A percentile compares a stretch with the other conserved stretches of the same genome.
These are phyloP conservation scores for Tor tambroides DNA, from an alignment of 2,113 vertebrate species.

Conservation along the genomic window DNA sequence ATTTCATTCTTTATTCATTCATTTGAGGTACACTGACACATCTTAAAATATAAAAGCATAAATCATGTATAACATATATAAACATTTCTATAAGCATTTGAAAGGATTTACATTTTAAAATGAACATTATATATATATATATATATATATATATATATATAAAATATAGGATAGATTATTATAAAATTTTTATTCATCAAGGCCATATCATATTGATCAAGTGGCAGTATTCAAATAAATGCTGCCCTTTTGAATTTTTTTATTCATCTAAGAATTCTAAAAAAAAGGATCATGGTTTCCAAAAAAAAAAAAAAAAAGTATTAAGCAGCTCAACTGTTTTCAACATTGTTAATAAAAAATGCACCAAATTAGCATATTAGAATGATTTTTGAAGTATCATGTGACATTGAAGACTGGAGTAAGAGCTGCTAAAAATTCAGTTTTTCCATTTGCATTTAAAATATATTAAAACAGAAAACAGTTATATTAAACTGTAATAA, in stretches of 20 bases:
- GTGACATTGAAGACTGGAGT: not conserved
- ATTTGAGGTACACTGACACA: not conserved
- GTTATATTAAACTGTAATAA: too few relatives aligned
- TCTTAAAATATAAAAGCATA: not conserved
- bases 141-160: too few relatives aligned
- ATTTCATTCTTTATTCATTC: not conserved
- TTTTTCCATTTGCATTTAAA: not conserved
- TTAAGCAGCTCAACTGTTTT: not conserved
- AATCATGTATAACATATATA: not conserved
- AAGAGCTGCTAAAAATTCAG: not conserved
- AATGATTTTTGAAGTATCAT: not conserved
- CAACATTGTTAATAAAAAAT: not conserved
- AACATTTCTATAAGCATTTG: not conserved
- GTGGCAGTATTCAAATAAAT: conserved; percentile 15
- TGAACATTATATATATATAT: not conserved
- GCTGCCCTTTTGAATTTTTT: not conserved
- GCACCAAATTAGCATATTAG: not conserved
- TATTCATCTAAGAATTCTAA: not conserved
- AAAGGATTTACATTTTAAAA: not conserved
- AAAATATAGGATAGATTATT: too few relatives aligned
- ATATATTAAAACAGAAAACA: too few relatives aligned
- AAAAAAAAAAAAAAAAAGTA: not conserved
- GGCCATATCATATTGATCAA: too few relatives aligned
- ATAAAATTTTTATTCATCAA: too few relatives aligned
- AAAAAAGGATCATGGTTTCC: not conserved